Conservation (phyloP, 2,113 vertebrate genomes). For the Gallinago undulata region DNA sequence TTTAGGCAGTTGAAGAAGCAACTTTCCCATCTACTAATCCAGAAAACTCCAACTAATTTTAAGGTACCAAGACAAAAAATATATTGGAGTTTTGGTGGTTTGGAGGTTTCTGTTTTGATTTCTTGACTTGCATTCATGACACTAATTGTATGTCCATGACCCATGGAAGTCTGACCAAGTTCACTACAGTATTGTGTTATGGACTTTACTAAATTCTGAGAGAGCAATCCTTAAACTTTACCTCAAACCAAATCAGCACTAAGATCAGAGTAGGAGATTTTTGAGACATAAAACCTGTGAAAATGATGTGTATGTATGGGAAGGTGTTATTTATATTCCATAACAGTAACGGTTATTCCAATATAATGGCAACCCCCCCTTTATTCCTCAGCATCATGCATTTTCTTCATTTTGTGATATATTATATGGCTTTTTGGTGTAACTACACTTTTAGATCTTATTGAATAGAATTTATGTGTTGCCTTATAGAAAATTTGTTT, state of each 20-base stretch:
- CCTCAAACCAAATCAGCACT: background rate
- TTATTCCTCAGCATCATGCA: background rate
- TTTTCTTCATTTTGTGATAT: constrained; percentile 26
- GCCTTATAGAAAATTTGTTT: constrained; percentile 51
- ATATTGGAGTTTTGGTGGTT: background rate
- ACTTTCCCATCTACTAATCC: background rate
- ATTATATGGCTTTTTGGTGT: constrained; percentile 21
- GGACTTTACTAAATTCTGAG: background rate
- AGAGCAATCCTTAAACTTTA: background rate
- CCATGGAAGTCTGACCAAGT: background rate
- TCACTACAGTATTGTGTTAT: background rate
- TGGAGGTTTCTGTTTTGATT: background rate
- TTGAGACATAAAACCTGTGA: background rate
- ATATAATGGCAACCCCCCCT: background rate
- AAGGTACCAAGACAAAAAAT: background rate
- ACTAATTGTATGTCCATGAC: background rate
- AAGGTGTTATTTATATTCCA: background rate
- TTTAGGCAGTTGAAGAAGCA: background rate
- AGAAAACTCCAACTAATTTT: background rate
- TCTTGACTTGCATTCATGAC: background rate
- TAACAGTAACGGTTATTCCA: background rate
- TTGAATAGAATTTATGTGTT: constrained; percentile 41
- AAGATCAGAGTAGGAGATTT: background rate
- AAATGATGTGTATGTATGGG: background rate
- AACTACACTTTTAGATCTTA: constrained; percentile 32